phyloP scores from a whole-genome alignment of 2,888 invertebrate species.

The Plebejus melissa region DNA sequence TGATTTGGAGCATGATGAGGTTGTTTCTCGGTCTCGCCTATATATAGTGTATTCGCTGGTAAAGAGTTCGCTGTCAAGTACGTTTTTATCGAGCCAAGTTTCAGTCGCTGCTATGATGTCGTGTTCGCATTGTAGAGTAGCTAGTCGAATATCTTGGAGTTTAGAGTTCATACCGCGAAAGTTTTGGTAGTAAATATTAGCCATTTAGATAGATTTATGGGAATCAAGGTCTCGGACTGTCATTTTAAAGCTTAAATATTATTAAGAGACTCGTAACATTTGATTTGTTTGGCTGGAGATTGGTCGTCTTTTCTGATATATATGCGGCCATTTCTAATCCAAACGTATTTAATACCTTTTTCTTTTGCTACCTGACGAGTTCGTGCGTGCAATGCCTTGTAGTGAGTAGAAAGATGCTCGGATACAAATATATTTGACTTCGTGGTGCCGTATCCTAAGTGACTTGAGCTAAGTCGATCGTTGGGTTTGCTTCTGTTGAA shows the following conservation, averaged over 20 bases:
- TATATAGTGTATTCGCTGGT: slow-evolving; percentile 24
- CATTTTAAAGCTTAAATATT: slow-evolving; percentile 26
- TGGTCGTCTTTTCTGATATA: slow-evolving; percentile 32
- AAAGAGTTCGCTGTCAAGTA: slow-evolving; percentile 31
- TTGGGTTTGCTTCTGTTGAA: slow-evolving; percentile 35
- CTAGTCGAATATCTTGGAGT: slow-evolving; percentile 28
- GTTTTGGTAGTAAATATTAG: slow-evolving; percentile 32
- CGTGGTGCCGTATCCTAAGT: slow-evolving; percentile 29
- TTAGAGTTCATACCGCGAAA: slow-evolving; percentile 33
- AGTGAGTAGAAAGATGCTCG: slow-evolving; percentile 32
- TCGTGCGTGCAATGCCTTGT: slow-evolving; percentile 30
- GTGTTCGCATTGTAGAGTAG: slow-evolving; percentile 6
- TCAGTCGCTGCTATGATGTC: slow-evolving; percentile 33
- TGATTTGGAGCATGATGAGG: neutral
- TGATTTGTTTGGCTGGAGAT: slow-evolving; percentile 31
- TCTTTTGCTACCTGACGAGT: slow-evolving; percentile 29
- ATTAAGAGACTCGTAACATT: slow-evolving; percentile 29
- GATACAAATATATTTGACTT: slow-evolving; percentile 31
- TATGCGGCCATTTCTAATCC: slow-evolving; percentile 34
- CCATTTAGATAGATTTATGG: slow-evolving; percentile 7
- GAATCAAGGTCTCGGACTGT: neutral
- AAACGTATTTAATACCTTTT: slow-evolving; percentile 31
- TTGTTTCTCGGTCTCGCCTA: slow-evolving; percentile 21
- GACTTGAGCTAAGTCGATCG: slow-evolving; percentile 32
- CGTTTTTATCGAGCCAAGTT: slow-evolving; percentile 30